Evolutionary conservation across 2,888 invertebrate genomes (phyloP).

Genomic region (Odiellus spinosus): DNA sequence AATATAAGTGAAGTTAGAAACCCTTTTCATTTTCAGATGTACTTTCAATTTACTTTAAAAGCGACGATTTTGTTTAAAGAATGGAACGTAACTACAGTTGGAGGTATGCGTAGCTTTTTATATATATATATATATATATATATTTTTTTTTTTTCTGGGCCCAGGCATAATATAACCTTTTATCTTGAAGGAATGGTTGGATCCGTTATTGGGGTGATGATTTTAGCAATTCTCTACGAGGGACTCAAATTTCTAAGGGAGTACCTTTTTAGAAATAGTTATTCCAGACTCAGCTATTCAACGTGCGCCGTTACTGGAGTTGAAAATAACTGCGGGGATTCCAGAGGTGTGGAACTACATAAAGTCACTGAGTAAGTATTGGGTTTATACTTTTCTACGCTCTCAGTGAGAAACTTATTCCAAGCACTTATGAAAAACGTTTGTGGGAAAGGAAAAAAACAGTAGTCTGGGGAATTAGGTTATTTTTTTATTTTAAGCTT

Average conservation of each 20-base stretch:
- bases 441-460: too few relatives aligned
- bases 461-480: too few relatives aligned
- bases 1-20: too few relatives aligned
- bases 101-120: slow-evolving; percentile 35
- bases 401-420: too few relatives aligned
- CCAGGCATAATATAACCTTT: neutral
- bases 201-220: slow-evolving; percentile 78
- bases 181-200: slow-evolving; percentile 44
- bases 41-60: slow-evolving; percentile 59
- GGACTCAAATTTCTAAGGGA: slow-evolving; percentile 72
- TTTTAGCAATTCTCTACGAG: slow-evolving; percentile 86
- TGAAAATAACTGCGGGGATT: too few relatives aligned
- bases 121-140: neutral
- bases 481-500: too few relatives aligned
- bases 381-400: too few relatives aligned
- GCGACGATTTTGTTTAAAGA: slow-evolving; percentile 64
- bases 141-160: neutral
- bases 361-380: slow-evolving; percentile 11
- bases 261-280: slow-evolving; percentile 12
- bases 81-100: slow-evolving; percentile 57
- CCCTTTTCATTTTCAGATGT: slow-evolving; percentile 33
- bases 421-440: too few relatives aligned
- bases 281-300: slow-evolving; percentile 13
- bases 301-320: slow-evolving; percentile 14
- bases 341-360: slow-evolving; percentile 10